Base-by-base conservation (phyloP, 1,140 invertebrate genomes). In the Drosophila ananassae region DNA sequence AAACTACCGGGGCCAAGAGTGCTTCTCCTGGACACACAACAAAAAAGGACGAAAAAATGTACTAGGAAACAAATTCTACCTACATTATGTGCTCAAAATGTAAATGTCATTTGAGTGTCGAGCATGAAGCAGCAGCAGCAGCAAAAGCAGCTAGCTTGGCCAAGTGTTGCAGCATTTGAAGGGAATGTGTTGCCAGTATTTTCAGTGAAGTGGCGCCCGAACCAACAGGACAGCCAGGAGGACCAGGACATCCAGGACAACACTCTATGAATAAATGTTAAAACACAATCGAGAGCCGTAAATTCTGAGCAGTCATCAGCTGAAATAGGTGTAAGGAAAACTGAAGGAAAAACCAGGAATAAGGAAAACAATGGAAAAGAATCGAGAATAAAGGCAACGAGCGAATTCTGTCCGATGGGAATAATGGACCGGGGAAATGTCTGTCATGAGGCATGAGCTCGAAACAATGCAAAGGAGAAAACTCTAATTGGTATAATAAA, bases 401-500 rank as follows among this genome's bases (percentile, higher is more conserved):
- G 21, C 28, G 51, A 69, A 69, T 57, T 56, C 44, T 22, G 46
- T 57, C 62, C 66, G 66, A 17, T 10, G 66, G 62, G 41, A 76
- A 60, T 51, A 69, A 69, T 69, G 44, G 51, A 30, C 32, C 66
- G 32, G 21, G 51, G 25, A 53, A 51, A 37, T 61, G 58, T 53
- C 58, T 53, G 58, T 44, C 58, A 61, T 37, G 25, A 52, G 58
- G n/a, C 22, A 55, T 41, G 55, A 50, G 41, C 30, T 39, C 37
- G 60, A 72, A 57, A 73, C 50, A 57, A 39, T 76, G 64, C 68
- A 61, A 60, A 73, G 41, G 61, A 44, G 34, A 13, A 41, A 61
- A 67, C 54, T 78, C 82, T 85, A 85, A 85, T 85, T 85, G 82
- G 78, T 78, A 87, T 85, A 87, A 85, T 85, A 85, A 87, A 85